These are phyloP conservation scores for Tragelaphus strepsiceros DNA, from an alignment of 2,113 vertebrate species.

Conservation along the genomic window DNA sequence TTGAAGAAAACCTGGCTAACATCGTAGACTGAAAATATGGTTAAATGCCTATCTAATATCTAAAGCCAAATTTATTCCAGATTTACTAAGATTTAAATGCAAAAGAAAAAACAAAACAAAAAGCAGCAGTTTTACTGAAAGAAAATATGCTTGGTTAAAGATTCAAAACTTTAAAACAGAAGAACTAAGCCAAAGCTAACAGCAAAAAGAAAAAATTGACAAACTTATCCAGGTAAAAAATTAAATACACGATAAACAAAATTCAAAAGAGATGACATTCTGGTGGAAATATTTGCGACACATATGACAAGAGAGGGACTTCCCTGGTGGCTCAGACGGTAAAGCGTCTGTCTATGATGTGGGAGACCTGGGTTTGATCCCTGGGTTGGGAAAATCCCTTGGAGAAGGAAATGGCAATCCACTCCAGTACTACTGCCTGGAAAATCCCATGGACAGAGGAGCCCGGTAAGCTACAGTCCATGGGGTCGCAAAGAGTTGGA, in stretches of 20 bases:
- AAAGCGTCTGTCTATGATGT: no score
- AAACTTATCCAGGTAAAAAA: neutral
- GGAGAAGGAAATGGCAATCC: no score
- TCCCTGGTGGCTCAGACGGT: no score
- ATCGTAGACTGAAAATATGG: neutral
- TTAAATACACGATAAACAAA: neutral
- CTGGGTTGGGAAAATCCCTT: no score
- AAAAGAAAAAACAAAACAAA: neutral
- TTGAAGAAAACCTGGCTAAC: neutral
- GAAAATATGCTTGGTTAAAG: neutral
- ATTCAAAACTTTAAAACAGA: neutral
- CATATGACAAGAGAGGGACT: no score
- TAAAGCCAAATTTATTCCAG: neutral
- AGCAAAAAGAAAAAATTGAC: neutral
- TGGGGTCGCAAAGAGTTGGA: no score
- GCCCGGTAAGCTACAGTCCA: no score
- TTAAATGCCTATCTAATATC: neutral
- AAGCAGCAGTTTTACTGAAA: neutral
- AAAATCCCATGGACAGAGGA: no score
- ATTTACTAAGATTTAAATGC: neutral
- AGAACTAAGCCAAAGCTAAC: neutral
- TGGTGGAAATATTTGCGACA: neutral
- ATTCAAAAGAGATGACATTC: neutral
- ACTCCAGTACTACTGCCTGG: no score
- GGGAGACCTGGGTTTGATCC: no score